A percentile compares a stretch with the other conserved stretches of the same genome.
Evolutionary conservation across 2,888 invertebrate genomes (phyloP).

Genomic region (Artemia sp.): DNA sequence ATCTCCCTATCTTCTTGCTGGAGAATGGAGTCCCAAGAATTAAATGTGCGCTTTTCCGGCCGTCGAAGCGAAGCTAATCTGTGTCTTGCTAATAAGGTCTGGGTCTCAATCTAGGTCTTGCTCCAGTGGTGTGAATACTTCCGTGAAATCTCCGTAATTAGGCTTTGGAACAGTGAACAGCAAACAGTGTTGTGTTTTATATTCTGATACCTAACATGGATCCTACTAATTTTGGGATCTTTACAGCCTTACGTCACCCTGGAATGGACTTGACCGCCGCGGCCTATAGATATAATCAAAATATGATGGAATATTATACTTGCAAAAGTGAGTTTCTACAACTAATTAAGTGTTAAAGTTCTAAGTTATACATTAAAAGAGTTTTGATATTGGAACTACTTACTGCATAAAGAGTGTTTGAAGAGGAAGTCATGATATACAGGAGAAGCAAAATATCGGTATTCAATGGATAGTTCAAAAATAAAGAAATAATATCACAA

Average conservation of each 20-base stretch:
- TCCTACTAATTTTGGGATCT: constrained; percentile 29
- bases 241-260: constrained; percentile 33
- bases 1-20: constrained; percentile 4
- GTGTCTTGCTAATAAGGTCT: constrained; percentile 11
- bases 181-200: constrained; percentile 2
- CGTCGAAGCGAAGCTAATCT: constrained; percentile 16
- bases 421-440: too few species aligned
- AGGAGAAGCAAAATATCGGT: too few species aligned
- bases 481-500: too few species aligned
- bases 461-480: too few species aligned
- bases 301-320: constrained; percentile 98
- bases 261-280: constrained; percentile 71
- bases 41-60: constrained; percentile 13
- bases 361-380: too few species aligned
- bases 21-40: constrained; percentile 14
- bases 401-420: too few species aligned
- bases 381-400: too few species aligned
- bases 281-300: constrained; percentile 87
- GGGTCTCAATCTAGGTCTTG: constrained; percentile 12
- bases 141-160: neutral
- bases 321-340: constrained; percentile 45
- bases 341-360: too few species aligned
- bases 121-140: constrained; percentile 15
- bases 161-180: constrained; percentile 13
- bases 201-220: constrained; percentile 27